phyloP scores from a whole-genome alignment of 2,113 vertebrate genomes.

The Centropus bengalensis region DNA sequence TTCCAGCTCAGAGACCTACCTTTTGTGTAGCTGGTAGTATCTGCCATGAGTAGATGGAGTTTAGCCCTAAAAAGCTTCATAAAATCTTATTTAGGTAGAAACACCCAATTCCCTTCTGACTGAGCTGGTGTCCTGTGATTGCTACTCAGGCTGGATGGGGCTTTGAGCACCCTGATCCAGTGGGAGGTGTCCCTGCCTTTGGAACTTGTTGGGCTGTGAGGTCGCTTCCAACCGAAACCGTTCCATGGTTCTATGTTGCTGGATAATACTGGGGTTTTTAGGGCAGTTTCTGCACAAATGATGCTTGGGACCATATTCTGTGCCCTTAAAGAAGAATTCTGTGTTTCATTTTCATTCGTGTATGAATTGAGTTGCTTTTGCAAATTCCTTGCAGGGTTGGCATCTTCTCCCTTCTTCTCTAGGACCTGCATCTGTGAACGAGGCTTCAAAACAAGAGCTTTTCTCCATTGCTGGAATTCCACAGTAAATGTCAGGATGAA shows the following conservation, averaged over 20 bases:
- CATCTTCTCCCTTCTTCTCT: background rate
- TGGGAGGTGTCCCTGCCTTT: too few relatives aligned
- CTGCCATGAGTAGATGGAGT: background rate
- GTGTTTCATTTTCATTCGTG: background rate
- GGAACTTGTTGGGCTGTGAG: too few relatives aligned
- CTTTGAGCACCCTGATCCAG: too few relatives aligned
- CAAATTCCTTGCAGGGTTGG: background rate
- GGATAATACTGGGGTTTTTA: too few relatives aligned
- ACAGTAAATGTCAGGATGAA: constrained; percentile 34
- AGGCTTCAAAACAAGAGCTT: background rate
- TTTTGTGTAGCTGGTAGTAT: background rate
- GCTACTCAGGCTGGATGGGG: too few relatives aligned
- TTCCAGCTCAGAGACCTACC: background rate
- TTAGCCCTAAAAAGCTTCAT: background rate
- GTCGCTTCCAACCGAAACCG: too few relatives aligned
- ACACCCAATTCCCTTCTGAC: background rate
- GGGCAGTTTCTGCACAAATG: too few relatives aligned
- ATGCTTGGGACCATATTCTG: too few relatives aligned
- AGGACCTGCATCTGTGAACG: background rate
- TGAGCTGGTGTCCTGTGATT: background rate
- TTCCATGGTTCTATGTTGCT: too few relatives aligned
- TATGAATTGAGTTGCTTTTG: background rate
- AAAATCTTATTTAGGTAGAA: background rate
- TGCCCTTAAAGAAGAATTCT: too few relatives aligned
- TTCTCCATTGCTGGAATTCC: background rate